Conservation (phyloP, 2,113 vertebrate species). For the Rhagologus leucostigma region DNA sequence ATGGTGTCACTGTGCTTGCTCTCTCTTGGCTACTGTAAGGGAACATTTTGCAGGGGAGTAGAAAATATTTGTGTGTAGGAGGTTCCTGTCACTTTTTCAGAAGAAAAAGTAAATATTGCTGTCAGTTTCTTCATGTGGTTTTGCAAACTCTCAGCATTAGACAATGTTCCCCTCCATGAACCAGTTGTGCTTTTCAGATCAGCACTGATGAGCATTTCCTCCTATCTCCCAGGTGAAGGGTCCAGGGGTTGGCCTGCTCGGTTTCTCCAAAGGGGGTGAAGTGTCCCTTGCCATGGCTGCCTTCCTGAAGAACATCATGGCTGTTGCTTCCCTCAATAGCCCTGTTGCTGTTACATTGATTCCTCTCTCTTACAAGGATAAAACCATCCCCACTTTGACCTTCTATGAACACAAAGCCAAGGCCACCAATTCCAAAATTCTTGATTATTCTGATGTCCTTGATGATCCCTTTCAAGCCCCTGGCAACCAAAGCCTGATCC, state of each 20-base stretch:
- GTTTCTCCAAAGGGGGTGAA: conserved; percentile 78
- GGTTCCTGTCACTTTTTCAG: not conserved
- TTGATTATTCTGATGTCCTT: conserved; percentile 13
- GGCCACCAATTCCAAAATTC: conserved; percentile 44
- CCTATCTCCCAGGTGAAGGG: conserved; percentile 38
- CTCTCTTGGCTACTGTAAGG: not conserved
- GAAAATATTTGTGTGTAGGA: not conserved
- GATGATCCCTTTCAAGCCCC: conserved; percentile 56
- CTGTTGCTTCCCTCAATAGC: conserved; percentile 54
- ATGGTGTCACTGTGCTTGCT: not conserved
- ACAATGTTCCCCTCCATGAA: not conserved
- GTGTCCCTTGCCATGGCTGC: conserved; percentile 77
- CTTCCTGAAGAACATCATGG: conserved; percentile 74
- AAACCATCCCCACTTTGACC: conserved; percentile 34
- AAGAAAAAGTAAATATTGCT: not conserved
- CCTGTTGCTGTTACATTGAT: not conserved
- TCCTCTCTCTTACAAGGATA: not conserved
- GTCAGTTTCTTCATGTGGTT: not conserved
- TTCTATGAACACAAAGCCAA: not conserved
- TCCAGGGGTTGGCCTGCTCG: conserved; percentile 73
- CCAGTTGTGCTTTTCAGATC: not conserved
- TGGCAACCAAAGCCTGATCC: conserved; percentile 68
- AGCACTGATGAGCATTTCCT: not conserved
- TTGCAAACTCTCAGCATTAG: not conserved
- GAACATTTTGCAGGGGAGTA: not conserved